A percentile compares a stretch with the other conserved stretches of the same genome.
Conservation (phyloP, 2,797 vertebrate species). For the Poecilia gillii region DNA sequence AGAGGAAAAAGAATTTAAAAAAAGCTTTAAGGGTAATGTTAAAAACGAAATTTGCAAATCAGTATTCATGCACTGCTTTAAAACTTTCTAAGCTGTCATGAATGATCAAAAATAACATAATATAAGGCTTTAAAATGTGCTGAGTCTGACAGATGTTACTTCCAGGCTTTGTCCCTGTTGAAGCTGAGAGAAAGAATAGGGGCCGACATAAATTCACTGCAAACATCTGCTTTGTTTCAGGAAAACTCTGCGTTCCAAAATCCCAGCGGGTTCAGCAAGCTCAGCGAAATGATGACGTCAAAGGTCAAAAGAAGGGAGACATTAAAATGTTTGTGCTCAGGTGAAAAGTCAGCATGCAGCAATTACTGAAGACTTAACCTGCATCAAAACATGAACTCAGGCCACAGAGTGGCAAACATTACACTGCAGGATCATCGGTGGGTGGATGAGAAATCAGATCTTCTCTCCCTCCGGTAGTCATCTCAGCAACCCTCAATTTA, state of each 20-base stretch:
- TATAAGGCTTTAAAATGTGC: neutral
- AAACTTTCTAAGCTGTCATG: neutral
- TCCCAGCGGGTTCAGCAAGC: neutral
- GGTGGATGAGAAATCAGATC: conserved; percentile 35
- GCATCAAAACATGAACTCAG: conserved; percentile 67
- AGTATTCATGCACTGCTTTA: neutral
- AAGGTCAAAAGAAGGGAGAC: conserved; percentile 17
- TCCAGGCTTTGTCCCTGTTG: neutral
- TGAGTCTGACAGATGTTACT: neutral
- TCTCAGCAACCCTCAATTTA: conserved; percentile 56
- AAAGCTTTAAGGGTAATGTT: neutral
- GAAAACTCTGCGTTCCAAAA: neutral
- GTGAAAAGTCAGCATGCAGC: conserved; percentile 48
- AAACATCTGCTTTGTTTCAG: neutral
- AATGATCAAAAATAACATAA: neutral
- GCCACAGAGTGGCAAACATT: conserved; percentile 63
- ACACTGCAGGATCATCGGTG: conserved; percentile 35
- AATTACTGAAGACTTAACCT: conserved; percentile 51
- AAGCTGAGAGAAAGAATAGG: neutral
- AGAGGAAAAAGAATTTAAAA: too few relatives aligned
- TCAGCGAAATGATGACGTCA: neutral
- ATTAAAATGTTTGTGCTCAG: conserved; percentile 28
- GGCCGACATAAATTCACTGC: neutral
- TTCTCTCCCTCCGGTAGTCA: conserved; percentile 47
- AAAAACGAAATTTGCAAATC: neutral